Conservation (phyloP, 2,797 vertebrate species). For the Ptychadena robeensis region DNA sequence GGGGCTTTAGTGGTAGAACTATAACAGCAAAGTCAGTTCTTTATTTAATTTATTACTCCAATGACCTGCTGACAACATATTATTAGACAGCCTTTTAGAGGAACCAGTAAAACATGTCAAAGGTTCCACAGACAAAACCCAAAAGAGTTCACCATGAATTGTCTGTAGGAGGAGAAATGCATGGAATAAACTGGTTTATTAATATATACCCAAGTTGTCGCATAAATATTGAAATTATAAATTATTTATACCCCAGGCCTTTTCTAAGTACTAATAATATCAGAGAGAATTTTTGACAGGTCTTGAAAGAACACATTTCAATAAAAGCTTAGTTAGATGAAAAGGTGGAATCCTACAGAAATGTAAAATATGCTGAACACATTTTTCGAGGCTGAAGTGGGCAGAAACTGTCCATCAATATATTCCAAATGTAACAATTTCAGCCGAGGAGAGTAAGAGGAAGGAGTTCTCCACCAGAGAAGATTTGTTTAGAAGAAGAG, state of each 20-base stretch:
- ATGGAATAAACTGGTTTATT: constrained; percentile 3
- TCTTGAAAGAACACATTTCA: not conserved
- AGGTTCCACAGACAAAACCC: not conserved
- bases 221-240: not conserved
- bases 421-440: no score
- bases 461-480: no score
- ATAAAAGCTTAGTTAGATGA: not conserved
- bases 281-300: not conserved
- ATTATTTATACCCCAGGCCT: constrained; percentile 8
- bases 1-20: no score
- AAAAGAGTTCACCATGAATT: constrained; percentile 11
- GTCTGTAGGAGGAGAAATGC: not conserved
- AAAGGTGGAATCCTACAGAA: no score
- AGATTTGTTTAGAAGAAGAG: no score
- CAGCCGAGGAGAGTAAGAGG: no score
- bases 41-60: no score
- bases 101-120: constrained; percentile 5
- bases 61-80: no score
- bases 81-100: no score
- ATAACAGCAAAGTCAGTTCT: no score
- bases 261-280: not conserved
- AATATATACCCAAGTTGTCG: constrained; percentile 17
- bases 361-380: not conserved
- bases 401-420: no score
- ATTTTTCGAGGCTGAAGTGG: not conserved